Base-by-base conservation (phyloP, 2,888 invertebrate species). In the Drosophila melanosoma region DNA sequence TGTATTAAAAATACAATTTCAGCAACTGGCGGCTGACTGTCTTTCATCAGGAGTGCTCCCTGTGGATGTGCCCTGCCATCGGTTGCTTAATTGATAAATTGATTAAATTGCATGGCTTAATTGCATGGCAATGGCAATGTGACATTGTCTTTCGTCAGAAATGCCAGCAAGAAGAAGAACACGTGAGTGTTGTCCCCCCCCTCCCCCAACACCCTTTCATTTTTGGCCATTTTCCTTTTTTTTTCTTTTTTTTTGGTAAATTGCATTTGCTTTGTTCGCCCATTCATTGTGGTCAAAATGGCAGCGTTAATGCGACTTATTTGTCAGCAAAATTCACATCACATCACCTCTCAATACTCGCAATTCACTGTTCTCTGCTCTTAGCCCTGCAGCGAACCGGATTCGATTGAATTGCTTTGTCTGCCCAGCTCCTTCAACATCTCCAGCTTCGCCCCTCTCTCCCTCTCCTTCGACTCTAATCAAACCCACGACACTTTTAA, bases 41-140 rank as follows among this genome's bases (percentile, higher is more conserved):
- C 36, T 38, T 45, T 51, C 53, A 53, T 59, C 45, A 69, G 74
- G 66, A 59, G 67, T 65, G 29, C 6, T 29, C 60, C 33, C 20
- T 26, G 63, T 59, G 17, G 23, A 35, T 32, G 67, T 63, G 2
- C 6, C 45, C 52, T 29, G 29, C 42, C 38, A n/a, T 40, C 23
- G 42, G 26, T 15, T 23, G 76, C 76, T 82, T 87, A 86, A 87
- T 87, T 89, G 87, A 79, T 87, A 87, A 87, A 89, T 87, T 87
- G 89, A 89, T 89, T 85, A 83, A 89, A 89, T 87, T 87, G 83
- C 86, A 81, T 38, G 70, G 63, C 83, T 85, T 89, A 87, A 89
- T 87, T 85, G 82, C 83, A 72, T 74, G 63, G 38, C 67, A 69
- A 72, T 42, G 80, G 65, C 72, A 72, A 52, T 75, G 63, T 38